phyloP scores from a whole-genome alignment of 1,140 invertebrate genomes.

The Musca vetustissima region DNA sequence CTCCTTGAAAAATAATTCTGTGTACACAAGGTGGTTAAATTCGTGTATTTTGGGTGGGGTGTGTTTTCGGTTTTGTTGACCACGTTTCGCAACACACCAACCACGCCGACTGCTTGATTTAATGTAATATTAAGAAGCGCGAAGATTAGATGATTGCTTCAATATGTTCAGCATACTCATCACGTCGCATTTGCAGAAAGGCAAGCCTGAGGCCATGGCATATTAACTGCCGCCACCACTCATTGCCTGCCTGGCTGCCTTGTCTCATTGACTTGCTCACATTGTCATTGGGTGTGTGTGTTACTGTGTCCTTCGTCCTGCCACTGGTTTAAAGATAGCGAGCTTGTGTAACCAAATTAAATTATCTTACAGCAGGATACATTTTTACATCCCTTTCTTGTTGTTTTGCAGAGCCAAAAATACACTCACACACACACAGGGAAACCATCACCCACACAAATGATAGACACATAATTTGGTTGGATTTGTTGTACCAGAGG shows the following conservation, averaged over 20 bases:
- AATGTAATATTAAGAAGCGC: constrained; percentile 38
- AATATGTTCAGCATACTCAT: constrained; percentile 48
- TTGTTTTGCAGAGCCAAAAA: constrained; percentile 41
- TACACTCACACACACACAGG: neutral
- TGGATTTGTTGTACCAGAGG: too few relatives aligned
- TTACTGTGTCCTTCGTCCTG: too few relatives aligned
- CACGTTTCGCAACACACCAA: too few relatives aligned
- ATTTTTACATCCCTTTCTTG: constrained; percentile 37
- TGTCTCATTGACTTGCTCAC: neutral
- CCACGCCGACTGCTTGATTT: neutral
- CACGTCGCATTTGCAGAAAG: neutral
- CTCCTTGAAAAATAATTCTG: neutral
- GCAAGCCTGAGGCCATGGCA: too few relatives aligned
- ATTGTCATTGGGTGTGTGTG: too few relatives aligned
- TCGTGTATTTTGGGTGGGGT: too few relatives aligned
- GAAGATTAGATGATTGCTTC: constrained; percentile 56
- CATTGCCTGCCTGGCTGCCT: neutral
- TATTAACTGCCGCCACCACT: too few relatives aligned
- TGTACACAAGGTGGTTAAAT: too few relatives aligned
- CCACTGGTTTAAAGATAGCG: too few relatives aligned
- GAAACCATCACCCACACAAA: neutral
- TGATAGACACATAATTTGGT: neutral
- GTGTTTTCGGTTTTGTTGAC: too few relatives aligned
- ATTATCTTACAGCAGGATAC: constrained; percentile 50
- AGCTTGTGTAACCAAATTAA: constrained; percentile 51